These are phyloP conservation scores for Ectemnius lituratus DNA, from an alignment of 2,888 invertebrate genomes.

Conservation along the genomic window DNA sequence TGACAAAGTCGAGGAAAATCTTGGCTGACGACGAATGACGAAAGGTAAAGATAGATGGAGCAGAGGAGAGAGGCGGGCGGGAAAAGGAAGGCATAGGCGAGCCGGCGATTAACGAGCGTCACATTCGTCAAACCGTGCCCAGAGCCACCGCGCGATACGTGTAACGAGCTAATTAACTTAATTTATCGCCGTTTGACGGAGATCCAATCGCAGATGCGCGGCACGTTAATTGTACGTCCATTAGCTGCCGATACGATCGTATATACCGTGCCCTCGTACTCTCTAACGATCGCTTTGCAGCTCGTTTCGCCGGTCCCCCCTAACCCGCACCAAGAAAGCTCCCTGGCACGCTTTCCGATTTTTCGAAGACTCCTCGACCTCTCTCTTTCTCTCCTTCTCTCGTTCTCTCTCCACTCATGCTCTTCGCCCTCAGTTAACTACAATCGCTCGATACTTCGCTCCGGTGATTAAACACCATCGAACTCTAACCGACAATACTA, in stretches of 20 bases:
- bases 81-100: conserved; percentile 29
- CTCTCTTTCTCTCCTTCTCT: neutral
- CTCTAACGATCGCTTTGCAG: conserved; percentile 61
- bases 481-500: neutral
- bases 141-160: conserved; percentile 61
- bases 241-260: conserved; percentile 71
- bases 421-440: neutral
- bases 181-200: conserved; percentile 72
- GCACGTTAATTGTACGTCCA: conserved; percentile 73
- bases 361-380: conserved; percentile 5
- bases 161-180: conserved; percentile 74
- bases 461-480: neutral
- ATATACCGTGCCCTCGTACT: conserved; percentile 49
- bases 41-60: conserved; percentile 16
- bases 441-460: neutral
- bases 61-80: conserved; percentile 22
- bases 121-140: conserved; percentile 67
- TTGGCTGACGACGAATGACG: neutral
- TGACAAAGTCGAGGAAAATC: conserved; percentile 2
- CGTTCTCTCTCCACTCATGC: neutral
- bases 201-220: conserved; percentile 71
- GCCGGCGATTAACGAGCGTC: conserved; percentile 59
- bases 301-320: conserved; percentile 44
- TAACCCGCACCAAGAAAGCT: conserved; percentile 29
- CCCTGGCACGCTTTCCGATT: conserved; percentile 24